Evolutionary conservation across 2,888 invertebrate species (phyloP), one percentile per base, ranked within the genome.

Genomic region (Pristionchus arcanus): DNA sequence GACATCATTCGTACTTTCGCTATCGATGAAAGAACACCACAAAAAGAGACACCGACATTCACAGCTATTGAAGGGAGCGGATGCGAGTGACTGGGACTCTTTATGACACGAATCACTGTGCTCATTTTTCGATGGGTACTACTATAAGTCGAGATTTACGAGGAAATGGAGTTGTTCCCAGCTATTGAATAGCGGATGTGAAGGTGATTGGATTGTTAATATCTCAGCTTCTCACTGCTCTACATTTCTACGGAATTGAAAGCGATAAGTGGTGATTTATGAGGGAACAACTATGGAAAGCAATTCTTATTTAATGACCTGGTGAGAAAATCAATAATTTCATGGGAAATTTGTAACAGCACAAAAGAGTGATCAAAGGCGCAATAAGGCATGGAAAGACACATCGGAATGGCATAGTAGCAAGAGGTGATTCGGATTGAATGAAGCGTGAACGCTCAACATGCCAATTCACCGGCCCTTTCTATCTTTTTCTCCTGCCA

Each of bases 401-500:
- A 37, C 42, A 11, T 9, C 13, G 11, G 37, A 74, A 37, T 74
- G 74, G 25, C 25, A 34, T 5, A 74, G 15, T 37, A 34, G 37
- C 37, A 74, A 63, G 4, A 9, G 63, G 63, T 11, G n/a, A 63
- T 63, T 63, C 63, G 25, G 63, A 63, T 34, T 74, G 74, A 74
- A 74, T 74, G 21, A 37, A 34, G 74, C 74, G 74, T 74, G 68
- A 71, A 71, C 31, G 31, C 28, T 5, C 49, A 15, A 3, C 68
- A 71, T 31, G 74, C 37, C 74, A 74, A 37, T 74, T 74, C 74
- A 37, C 28, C 16, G 37, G 74, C 31, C 68, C 68, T 74, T 7
- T 34, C 71, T 74, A 31, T 74, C 74, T 74, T 74, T 74, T 74
- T 74, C 16, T 34, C 74, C 37, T 74, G 63, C 63, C 74, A 34